Evolutionary conservation across 1,140 invertebrate species (phyloP).

Genomic region (Contarinia nasturtii): DNA sequence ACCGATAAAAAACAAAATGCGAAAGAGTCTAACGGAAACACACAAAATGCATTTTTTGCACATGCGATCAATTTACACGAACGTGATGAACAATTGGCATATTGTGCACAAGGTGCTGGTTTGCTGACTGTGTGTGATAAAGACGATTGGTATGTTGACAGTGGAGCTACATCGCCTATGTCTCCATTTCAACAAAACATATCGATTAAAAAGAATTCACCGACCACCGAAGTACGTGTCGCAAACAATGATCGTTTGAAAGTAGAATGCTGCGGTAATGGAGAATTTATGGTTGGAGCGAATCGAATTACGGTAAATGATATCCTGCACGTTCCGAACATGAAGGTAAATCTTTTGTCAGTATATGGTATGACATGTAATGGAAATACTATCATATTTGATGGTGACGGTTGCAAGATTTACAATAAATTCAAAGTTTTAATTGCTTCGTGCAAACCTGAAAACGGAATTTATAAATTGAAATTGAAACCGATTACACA

Average conservation of each 20-base stretch:
- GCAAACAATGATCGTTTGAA: conserved; percentile 12
- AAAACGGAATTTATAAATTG: conserved; percentile 1
- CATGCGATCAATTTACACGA: background rate
- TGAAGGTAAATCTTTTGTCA: conserved; percentile 4
- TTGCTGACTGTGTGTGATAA: too few species aligned
- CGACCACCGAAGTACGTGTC: conserved; percentile 12
- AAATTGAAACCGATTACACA: background rate
- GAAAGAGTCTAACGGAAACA: background rate
- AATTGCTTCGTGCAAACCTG: conserved; percentile 1
- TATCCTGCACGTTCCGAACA: conserved; percentile 3
- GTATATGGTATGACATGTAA: conserved; percentile 1
- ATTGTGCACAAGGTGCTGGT: too few species aligned
- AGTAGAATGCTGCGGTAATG: conserved; percentile 12
- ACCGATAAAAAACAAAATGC: background rate
- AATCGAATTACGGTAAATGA: background rate
- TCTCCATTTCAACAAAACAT: conserved; percentile 8
- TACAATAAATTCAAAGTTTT: background rate
- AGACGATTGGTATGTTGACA: conserved; percentile 11
- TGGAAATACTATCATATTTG: conserved; percentile 3
- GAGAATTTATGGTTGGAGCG: conserved; percentile 7
- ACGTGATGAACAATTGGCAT: too few species aligned
- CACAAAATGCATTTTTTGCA: background rate
- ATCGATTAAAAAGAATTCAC: background rate
- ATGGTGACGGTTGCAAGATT: background rate
- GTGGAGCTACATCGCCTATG: conserved; percentile 5